Evolutionary conservation across 2,888 invertebrate species (phyloP), one percentile per base, ranked within the genome.

Genomic region (Trypoxylon attenuatum): DNA sequence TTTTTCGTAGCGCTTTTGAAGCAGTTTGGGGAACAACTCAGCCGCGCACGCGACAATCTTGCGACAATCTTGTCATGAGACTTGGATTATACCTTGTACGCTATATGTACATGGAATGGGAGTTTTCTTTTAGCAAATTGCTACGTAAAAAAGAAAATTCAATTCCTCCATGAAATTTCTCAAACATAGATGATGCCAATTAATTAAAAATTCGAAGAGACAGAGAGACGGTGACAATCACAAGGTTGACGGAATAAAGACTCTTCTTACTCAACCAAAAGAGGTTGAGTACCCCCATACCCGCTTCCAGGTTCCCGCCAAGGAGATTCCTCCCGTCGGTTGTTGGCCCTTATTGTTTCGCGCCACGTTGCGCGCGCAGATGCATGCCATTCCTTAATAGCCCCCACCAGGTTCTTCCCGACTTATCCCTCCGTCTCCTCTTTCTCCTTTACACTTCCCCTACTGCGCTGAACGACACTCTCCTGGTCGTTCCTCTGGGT

Each of bases 291-390:
- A 33, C 13, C 13, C 33, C 8, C 3, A 71, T 69, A 72, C 71
- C 70, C 33, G 41, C 62, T 69, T 71, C 49, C 71, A 47, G 54
- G 54, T 74, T 79, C 74, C 76, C 78, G 76, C 76, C 75, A 72
- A 71, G 74, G 69, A 62, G 60, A 62, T 64, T 67, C 68, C 58
- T 67, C 64, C 46, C 62, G 58, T 29, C 71, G 73, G 71, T 74
- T 79, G 70, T 77, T 77, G 73, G 76, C 75, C 78, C 70, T 69
- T 67, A 73, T 77, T 73, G 73, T 77, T 82, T 82, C 82, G 82
- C 82, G 82, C 82, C 81, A 77, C 62, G 59, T 15, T 78, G 81
- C 78, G 79, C 76, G 78, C 79, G 82, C 82, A 79, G 50, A 47
- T 62, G 67, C 69, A 68, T 56, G 33, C 49, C 33, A 33, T 57